These are phyloP conservation scores for Falcaria lacertinaria DNA, from an alignment of 2,888 invertebrate genomes.

Conservation along the genomic window DNA sequence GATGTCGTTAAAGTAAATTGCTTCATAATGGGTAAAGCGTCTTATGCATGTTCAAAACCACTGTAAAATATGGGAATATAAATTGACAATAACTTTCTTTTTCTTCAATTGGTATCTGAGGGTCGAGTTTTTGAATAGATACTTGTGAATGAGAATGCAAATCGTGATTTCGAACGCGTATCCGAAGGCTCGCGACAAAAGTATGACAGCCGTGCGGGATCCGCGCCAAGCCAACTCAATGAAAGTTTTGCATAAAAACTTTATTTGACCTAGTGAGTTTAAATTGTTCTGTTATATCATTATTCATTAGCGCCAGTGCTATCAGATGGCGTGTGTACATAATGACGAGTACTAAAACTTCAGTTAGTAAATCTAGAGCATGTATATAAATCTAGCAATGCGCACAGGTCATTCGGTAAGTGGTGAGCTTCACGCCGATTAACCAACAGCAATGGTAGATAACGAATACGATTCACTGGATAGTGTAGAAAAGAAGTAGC, in stretches of 20 bases:
- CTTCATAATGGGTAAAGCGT: constrained; percentile 11
- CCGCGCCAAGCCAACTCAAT: not conserved
- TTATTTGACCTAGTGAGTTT: not conserved
- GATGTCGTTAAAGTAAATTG: constrained; percentile 19
- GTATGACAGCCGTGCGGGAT: constrained; percentile 27
- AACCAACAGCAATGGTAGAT: constrained; percentile 19
- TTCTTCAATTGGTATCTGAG: not conserved
- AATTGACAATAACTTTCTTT: constrained; percentile 18
- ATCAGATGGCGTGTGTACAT: too few relatives aligned
- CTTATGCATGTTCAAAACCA: too few relatives aligned
- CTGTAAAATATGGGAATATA: too few relatives aligned
- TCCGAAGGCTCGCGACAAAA: constrained; percentile 9
- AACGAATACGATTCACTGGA: constrained; percentile 26
- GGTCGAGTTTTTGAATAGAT: not conserved
- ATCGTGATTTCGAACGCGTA: constrained; percentile 22
- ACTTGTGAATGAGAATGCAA: constrained; percentile 14
- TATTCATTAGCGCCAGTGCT: too few relatives aligned
- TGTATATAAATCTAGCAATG: constrained; percentile 12
- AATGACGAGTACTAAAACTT: too few relatives aligned
- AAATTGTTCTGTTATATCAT: too few relatives aligned
- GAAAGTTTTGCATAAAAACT: not conserved
- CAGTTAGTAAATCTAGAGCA: not conserved
- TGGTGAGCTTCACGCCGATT: constrained; percentile 18
- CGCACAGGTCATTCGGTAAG: constrained; percentile 13
- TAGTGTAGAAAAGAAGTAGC: constrained; percentile 38